Evolutionary conservation across 2,113 vertebrate genomes (phyloP).

Genomic region (Prionailurus viverrinus): DNA sequence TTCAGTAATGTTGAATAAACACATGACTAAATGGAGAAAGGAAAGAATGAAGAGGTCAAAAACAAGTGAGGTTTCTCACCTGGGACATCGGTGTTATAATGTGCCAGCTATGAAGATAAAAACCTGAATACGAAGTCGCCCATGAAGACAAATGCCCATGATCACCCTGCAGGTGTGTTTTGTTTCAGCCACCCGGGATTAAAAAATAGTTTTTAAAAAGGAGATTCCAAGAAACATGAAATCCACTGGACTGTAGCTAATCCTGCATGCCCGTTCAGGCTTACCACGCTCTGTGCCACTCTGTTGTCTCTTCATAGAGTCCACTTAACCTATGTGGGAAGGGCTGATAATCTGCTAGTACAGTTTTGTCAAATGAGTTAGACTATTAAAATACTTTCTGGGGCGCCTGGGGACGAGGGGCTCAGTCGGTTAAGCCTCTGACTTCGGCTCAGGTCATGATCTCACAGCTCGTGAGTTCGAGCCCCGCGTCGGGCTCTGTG

Average conservation of each 20-base stretch:
- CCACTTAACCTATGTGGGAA: neutral
- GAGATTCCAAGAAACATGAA: neutral
- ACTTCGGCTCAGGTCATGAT: no score
- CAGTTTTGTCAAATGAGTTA: neutral
- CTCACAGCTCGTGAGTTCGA: no score
- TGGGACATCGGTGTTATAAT: neutral
- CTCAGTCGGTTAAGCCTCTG: no score
- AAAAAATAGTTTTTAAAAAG: neutral
- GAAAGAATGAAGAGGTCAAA: neutral
- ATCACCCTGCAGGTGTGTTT: neutral
- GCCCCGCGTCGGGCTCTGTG: no score
- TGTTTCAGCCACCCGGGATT: neutral
- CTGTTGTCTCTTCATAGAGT: neutral
- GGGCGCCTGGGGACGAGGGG: no score
- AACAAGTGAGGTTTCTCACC: neutral
- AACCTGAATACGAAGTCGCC: neutral
- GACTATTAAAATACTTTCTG: neutral
- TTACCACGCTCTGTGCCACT: accelerated
- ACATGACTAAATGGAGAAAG: neutral
- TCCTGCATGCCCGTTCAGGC: neutral
- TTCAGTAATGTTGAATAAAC: neutral
- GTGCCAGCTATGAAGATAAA: neutral
- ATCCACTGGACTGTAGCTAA: no score
- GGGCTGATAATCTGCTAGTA: neutral
- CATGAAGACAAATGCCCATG: neutral